phyloP scores from a whole-genome alignment of 2,888 invertebrate genomes.

The Pyrochroa serraticornis region DNA sequence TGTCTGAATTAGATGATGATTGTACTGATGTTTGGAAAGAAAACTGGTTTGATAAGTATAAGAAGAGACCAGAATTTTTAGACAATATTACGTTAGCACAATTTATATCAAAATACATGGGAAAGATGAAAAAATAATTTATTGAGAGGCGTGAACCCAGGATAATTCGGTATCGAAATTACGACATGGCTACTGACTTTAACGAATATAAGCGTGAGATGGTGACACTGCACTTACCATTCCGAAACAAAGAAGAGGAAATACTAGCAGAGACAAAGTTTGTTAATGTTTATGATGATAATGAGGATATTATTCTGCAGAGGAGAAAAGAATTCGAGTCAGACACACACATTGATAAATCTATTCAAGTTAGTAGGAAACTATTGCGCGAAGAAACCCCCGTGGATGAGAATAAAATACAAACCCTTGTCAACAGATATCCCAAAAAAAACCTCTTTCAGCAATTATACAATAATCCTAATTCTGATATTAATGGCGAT shows the following conservation, averaged over 20 bases:
- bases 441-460: too few species aligned
- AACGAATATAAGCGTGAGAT: slow-evolving; percentile 51
- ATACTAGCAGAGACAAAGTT: too few species aligned
- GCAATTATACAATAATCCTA: too few species aligned
- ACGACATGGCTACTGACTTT: slow-evolving; percentile 46
- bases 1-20: slow-evolving; percentile 46
- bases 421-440: slow-evolving; percentile 31
- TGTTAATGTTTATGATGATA: too few species aligned
- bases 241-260: too few species aligned
- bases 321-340: slow-evolving; percentile 50
- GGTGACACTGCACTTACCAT: slow-evolving; percentile 50
- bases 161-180: slow-evolving; percentile 51
- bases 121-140: slow-evolving; percentile 23
- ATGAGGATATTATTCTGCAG: too few species aligned
- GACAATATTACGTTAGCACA: slow-evolving; percentile 49
- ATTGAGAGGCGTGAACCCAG: slow-evolving; percentile 37
- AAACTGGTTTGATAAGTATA: slow-evolving; percentile 54
- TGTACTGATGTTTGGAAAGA: slow-evolving; percentile 55
- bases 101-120: slow-evolving; percentile 49
- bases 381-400: slow-evolving; percentile 31
- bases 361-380: slow-evolving; percentile 53
- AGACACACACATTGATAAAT: slow-evolving; percentile 46
- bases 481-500: too few species aligned
- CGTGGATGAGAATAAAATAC: slow-evolving; percentile 26
- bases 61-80: slow-evolving; percentile 51